Percentiles rank a stretch among this genome's conserved stretches.
These are phyloP conservation scores for Lonchura striata DNA, from an alignment of 2,113 vertebrate genomes.

Conservation along the genomic window DNA sequence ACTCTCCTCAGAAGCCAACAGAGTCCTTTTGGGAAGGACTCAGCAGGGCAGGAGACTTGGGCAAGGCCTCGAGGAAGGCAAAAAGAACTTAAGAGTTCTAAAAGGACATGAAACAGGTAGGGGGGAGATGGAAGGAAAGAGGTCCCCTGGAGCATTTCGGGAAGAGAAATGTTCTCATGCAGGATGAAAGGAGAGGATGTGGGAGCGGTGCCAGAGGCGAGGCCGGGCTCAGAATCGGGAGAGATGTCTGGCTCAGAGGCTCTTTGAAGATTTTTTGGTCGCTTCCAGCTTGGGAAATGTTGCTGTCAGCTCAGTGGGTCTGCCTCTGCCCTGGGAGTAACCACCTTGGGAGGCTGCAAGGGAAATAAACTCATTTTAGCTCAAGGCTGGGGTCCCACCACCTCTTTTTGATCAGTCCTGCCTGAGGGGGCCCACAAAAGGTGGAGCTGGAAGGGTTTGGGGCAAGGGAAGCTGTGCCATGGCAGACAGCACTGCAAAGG, in stretches of 20 bases:
- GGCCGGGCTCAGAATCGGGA: rapidly evolving
- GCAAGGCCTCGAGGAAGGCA: background rate
- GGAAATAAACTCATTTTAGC: background rate
- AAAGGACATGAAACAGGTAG: background rate
- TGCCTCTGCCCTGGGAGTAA: background rate
- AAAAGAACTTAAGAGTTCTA: background rate
- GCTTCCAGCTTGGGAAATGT: background rate
- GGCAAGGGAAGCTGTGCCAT: rapidly evolving
- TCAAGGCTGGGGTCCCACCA: background rate
- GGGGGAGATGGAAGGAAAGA: background rate
- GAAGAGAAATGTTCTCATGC: background rate
- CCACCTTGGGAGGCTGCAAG: background rate
- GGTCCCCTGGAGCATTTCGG: background rate
- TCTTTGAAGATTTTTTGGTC: conserved; percentile 39
- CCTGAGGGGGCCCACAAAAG: background rate
- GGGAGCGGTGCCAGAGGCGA: background rate
- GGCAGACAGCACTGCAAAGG: background rate
- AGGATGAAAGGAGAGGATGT: background rate
- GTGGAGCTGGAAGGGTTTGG: background rate
- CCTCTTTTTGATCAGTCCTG: background rate
- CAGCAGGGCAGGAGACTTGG: background rate
- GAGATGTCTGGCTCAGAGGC: background rate
- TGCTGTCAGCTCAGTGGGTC: background rate
- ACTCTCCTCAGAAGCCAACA: background rate
- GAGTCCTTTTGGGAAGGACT: background rate